These are phyloP conservation scores for Drosophila greeni DNA, from an alignment of 2,888 invertebrate species.

Conservation along the genomic window DNA sequence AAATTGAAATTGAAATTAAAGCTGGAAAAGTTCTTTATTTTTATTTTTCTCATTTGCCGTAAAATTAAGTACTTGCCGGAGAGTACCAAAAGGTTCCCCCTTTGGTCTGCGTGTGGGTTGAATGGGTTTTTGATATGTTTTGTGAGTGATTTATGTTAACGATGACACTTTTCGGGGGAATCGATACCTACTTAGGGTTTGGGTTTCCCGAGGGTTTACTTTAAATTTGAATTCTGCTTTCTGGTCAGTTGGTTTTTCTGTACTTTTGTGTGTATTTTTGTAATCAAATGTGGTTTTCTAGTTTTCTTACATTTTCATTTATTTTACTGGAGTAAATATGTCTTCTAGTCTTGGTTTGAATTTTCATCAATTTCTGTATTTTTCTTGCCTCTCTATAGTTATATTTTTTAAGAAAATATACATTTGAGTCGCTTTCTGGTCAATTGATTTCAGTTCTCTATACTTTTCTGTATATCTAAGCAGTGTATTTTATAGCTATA, in stretches of 20 bases:
- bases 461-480: conserved; percentile 10
- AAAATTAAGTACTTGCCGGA: conserved; percentile 54
- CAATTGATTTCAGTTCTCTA: not conserved
- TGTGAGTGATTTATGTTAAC: conserved; percentile 50
- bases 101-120: conserved; percentile 33
- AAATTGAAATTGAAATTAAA: conserved; percentile 45
- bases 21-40: conserved; percentile 29
- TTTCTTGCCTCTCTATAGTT: not conserved
- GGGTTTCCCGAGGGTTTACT: conserved; percentile 11
- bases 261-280: conserved; percentile 1
- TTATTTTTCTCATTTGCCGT: conserved; percentile 41
- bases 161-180: conserved; percentile 39
- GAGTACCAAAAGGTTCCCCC: conserved; percentile 14
- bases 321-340: not conserved
- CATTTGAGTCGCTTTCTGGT: not conserved
- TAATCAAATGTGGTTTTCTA: not conserved
- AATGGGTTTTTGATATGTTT: conserved; percentile 55
- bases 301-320: not conserved
- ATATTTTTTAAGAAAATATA: conserved; percentile 10
- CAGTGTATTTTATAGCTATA: not conserved
- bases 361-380: conserved; percentile 1
- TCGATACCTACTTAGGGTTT: conserved; percentile 20
- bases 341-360: not conserved
- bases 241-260: conserved; percentile 17
- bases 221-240: conserved; percentile 13